Evolutionary conservation across 1,140 invertebrate genomes (phyloP).

Genomic region (Argopecten irradians): DNA sequence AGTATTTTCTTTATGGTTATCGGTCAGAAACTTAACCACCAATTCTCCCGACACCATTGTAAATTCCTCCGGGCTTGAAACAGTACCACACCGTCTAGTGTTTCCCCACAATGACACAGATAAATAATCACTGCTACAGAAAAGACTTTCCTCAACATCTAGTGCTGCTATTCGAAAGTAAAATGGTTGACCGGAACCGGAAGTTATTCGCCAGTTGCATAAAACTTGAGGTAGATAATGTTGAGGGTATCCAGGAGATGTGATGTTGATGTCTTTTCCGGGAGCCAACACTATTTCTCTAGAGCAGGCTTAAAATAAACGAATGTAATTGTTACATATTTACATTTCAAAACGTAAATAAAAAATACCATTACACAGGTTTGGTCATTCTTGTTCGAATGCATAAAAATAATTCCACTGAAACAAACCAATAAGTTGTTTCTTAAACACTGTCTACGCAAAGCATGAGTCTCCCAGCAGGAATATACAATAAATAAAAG

Average conservation of each 20-base stretch:
- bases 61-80: neutral
- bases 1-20: neutral
- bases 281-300: neutral
- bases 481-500: too few relatives aligned
- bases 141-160: neutral
- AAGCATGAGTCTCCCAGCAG: too few relatives aligned
- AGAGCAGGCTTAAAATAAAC: neutral
- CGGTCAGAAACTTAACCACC: neutral
- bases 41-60: neutral
- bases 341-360: too few relatives aligned
- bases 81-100: neutral
- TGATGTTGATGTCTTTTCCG: neutral
- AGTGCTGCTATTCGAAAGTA: neutral
- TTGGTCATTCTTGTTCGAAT: too few relatives aligned
- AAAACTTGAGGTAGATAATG: neutral
- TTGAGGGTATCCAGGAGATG: neutral
- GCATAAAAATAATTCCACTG: too few relatives aligned
- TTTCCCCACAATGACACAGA: neutral
- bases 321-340: too few relatives aligned
- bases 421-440: too few relatives aligned
- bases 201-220: neutral
- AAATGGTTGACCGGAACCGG: neutral
- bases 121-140: neutral
- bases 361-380: too few relatives aligned
- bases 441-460: too few relatives aligned